Base-by-base conservation (phyloP, 2,888 invertebrate genomes). In the Alitta virens region DNA sequence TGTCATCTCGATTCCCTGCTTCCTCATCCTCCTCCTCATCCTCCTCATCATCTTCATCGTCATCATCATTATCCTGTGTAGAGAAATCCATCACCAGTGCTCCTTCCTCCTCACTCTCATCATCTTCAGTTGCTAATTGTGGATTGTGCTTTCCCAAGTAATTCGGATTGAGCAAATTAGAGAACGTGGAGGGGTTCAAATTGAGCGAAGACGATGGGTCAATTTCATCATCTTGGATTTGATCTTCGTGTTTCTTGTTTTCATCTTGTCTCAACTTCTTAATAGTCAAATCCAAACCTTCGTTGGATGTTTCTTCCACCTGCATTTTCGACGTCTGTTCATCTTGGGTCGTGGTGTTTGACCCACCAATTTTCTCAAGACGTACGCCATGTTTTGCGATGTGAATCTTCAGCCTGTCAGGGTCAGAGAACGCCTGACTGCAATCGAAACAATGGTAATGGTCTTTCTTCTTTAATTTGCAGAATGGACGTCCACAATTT, bases 381-480 rank as follows among this genome's bases (percentile, higher is more conserved):
- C 46, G 46, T 21, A 77, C 64, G 0, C 79, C 78, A 77, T 91
- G 90, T 75, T 90, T 90, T 9, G 87, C 85, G 40, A 90, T 86
- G 81, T 91, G 91, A 0, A 87, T 85, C 27, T 88, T 85, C 51
- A 90, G 82, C 60, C 88, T 85, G 62, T 88, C 87, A 57, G 88
- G 81, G 72, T 90, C 89, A n/a, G 89, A 88, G 78, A 89, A 90
- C 0, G 89, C 89, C 82, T 90, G 91, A 79, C 90, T 90, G 82
- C 91, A 91, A 55, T 89, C 86, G 75, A 88, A 88, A 81, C 91
- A 91, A 76, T 91, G 91, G 75, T 88, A 90, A 75, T 91, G 91
- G 68, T 88, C 88, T 74, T 89, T 88, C 64, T 89, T 85, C 79
- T 90, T 91, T 69, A 91, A 84, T 78, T 91, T 91, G 81, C 91